Conservation (phyloP, 1,140 invertebrate species). For the Drosophila tristis region DNA sequence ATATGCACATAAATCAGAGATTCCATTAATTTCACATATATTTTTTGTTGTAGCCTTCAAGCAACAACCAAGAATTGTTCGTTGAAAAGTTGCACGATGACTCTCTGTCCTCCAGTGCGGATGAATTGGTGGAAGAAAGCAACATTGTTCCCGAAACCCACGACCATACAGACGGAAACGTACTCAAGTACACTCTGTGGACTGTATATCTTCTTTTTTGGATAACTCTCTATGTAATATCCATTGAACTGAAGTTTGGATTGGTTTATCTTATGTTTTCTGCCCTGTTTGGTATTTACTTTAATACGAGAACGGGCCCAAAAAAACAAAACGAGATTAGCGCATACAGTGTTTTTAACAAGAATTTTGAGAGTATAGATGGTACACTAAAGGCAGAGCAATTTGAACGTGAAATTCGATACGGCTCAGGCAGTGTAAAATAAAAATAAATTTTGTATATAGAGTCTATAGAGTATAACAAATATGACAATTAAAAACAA, state of each 20-base stretch:
- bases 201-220: slow-evolving; percentile 87
- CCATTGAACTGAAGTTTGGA: slow-evolving; percentile 94
- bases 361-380: slow-evolving; percentile 95
- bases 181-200: slow-evolving; percentile 79
- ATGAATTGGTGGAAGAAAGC: slow-evolving; percentile 34
- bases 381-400: slow-evolving; percentile 98
- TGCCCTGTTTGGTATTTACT: slow-evolving; percentile 91
- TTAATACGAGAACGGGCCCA: slow-evolving; percentile 91
- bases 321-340: slow-evolving; percentile 91
- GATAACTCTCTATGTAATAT: slow-evolving; percentile 88
- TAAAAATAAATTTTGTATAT: slow-evolving; percentile 1
- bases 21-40: not conserved
- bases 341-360: slow-evolving; percentile 99
- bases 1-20: not conserved
- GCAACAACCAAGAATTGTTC: not conserved
- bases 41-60: slow-evolving; percentile 14
- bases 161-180: slow-evolving; percentile 34
- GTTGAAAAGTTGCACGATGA: slow-evolving; percentile 38
- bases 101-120: slow-evolving; percentile 39
- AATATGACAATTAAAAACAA: too few relatives aligned
- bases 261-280: slow-evolving; percentile 94
- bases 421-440: slow-evolving; percentile 85
- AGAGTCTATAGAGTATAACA: not conserved
- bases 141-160: not conserved
- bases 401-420: slow-evolving; percentile 93